A percentile compares a stretch with the other conserved stretches of the same genome.
Evolutionary conservation across 2,113 vertebrate species (phyloP).

Genomic region (Gymnocephalus cernua): DNA sequence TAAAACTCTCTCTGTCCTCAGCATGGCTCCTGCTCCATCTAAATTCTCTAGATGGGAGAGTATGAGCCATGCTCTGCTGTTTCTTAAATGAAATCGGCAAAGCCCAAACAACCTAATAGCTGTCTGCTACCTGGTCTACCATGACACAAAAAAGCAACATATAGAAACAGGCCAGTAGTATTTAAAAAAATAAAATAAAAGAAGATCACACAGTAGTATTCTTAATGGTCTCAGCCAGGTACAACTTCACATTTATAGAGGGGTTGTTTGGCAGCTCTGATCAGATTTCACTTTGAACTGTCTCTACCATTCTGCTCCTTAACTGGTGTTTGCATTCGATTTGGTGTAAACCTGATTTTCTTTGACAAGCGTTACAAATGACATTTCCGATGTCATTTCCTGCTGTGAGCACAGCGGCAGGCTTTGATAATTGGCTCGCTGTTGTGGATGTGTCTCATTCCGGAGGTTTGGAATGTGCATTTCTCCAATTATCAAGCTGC

Average conservation of each 20-base stretch:
- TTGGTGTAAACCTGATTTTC: slow-evolving; percentile 70
- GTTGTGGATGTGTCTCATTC: slow-evolving; percentile 73
- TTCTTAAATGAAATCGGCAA: slow-evolving; percentile 62
- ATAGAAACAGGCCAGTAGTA: background rate
- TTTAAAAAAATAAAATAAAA: slow-evolving; percentile 11
- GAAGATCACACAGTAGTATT: background rate
- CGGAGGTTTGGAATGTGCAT: slow-evolving; percentile 68
- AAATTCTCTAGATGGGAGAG: slow-evolving; percentile 60
- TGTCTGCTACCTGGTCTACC: background rate
- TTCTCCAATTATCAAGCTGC: slow-evolving; percentile 82
- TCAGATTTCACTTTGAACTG: slow-evolving; percentile 72
- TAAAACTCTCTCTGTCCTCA: slow-evolving; percentile 57
- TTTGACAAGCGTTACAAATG: slow-evolving; percentile 77
- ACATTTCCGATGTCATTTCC: slow-evolving; percentile 81
- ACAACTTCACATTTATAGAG: slow-evolving; percentile 16
- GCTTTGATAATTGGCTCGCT: slow-evolving; percentile 81
- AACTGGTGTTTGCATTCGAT: slow-evolving; percentile 74
- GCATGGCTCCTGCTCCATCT: slow-evolving; percentile 70
- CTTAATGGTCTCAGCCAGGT: slow-evolving; percentile 30
- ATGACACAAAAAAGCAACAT: background rate
- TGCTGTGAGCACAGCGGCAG: slow-evolving; percentile 72
- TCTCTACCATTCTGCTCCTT: slow-evolving; percentile 62
- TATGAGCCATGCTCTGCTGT: slow-evolving; percentile 63
- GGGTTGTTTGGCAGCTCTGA: slow-evolving; percentile 74
- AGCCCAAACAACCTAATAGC: slow-evolving; percentile 67